Conservation (phyloP, 1,140 invertebrate species). For the Orchesella cincta region DNA sequence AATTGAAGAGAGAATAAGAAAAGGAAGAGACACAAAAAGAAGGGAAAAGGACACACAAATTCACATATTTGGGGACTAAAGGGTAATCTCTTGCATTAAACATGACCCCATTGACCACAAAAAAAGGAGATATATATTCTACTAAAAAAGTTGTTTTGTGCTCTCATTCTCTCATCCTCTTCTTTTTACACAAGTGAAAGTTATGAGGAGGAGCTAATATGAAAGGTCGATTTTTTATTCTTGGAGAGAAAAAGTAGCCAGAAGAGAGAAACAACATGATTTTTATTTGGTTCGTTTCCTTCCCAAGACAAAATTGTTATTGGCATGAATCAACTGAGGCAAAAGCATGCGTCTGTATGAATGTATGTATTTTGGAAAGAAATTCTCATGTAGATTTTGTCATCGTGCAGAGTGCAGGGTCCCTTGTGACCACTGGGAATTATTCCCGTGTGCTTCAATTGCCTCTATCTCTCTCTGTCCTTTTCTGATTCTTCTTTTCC, state of each 20-base stretch:
- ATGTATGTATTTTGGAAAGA: too few relatives aligned
- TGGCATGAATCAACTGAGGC: too few relatives aligned
- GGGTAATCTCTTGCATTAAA: conserved; percentile 26
- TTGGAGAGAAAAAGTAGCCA: too few relatives aligned
- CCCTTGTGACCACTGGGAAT: conserved; percentile 16
- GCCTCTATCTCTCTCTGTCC: not conserved
- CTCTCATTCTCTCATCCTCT: not conserved
- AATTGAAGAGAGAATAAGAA: not conserved
- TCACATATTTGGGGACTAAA: conserved; percentile 14
- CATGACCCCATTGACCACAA: conserved; percentile 10
- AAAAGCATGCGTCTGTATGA: too few relatives aligned
- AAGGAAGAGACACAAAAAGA: conserved; percentile 1
- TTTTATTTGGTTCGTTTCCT: too few relatives aligned
- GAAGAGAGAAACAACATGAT: too few relatives aligned
- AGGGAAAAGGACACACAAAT: not conserved
- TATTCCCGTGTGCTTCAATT: conserved; percentile 21
- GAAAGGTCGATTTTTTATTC: too few relatives aligned
- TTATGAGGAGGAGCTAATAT: too few relatives aligned
- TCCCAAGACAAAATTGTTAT: too few relatives aligned
- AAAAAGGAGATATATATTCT: not conserved
- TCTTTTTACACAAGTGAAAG: too few relatives aligned
- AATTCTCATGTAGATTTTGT: not conserved
- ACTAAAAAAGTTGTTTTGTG: not conserved
- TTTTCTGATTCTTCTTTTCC: too few relatives aligned
- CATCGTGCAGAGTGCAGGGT: not conserved